These are phyloP conservation scores for Chymomyza costata DNA, from an alignment of 1,140 invertebrate species.

Conservation along the genomic window DNA sequence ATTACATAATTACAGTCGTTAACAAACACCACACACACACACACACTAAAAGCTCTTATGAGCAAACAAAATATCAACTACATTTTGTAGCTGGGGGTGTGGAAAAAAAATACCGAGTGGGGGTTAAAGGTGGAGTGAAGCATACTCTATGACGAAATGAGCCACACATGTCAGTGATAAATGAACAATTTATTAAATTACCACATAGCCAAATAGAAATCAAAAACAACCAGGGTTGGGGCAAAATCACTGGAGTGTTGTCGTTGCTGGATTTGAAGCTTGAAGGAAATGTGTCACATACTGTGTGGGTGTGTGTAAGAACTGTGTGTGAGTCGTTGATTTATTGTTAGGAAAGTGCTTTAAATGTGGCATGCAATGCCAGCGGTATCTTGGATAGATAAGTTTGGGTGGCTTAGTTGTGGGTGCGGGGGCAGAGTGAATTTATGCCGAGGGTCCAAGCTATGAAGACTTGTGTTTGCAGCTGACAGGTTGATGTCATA, in stretches of 20 bases:
- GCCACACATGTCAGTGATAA: constrained; percentile 58
- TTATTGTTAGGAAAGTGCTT: constrained; percentile 46
- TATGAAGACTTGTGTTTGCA: no score
- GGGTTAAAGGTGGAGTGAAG: neutral
- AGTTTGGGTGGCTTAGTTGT: no score
- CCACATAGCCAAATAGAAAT: constrained; percentile 51
- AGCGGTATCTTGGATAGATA: no score
- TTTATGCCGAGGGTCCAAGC: no score
- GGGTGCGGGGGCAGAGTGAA: no score
- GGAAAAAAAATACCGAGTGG: neutral
- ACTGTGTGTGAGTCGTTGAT: constrained; percentile 39
- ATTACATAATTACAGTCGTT: no score
- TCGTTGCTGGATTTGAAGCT: constrained; percentile 7
- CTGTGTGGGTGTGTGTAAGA: no score
- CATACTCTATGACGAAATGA: constrained; percentile 22
- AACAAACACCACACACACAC: no score
- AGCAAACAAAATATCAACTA: constrained; percentile 34
- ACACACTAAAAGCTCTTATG: constrained; percentile 22
- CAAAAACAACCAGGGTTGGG: constrained; percentile 39
- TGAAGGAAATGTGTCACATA: no score
- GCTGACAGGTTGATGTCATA: no score
- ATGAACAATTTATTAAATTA: constrained; percentile 66
- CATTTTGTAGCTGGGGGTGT: neutral
- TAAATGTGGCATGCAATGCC: no score
- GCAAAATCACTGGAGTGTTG: constrained; percentile 31